phyloP scores from a whole-genome alignment of 2,797 vertebrate genomes.

The Melanotaenia nigrans region DNA sequence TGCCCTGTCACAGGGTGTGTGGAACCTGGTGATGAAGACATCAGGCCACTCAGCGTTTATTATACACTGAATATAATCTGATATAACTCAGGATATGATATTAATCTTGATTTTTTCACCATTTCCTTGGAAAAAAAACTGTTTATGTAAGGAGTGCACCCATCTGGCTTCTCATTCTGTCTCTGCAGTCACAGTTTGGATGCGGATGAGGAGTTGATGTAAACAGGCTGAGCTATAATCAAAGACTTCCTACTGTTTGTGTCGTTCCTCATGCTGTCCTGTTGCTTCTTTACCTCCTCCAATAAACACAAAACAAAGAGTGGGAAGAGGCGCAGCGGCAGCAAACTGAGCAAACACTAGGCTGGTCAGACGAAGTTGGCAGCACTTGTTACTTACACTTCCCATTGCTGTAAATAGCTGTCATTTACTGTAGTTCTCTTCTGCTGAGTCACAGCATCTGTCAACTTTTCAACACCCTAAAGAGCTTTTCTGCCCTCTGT shows the following conservation, averaged over 20 bases:
- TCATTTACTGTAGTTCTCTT: conserved; percentile 33
- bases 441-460: conserved; percentile 30
- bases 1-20: conserved; percentile 30
- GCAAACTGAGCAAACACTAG: conserved; percentile 25
- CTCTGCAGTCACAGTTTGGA: conserved; percentile 31
- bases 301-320: conserved; percentile 43
- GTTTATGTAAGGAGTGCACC: conserved; percentile 41
- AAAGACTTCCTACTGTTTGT: conserved; percentile 46
- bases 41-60: conserved; percentile 33
- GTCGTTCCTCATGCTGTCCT: conserved; percentile 23
- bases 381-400: not conserved
- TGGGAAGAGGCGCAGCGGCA: conserved; percentile 28
- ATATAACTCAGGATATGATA: conserved; percentile 50
- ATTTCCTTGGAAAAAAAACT: conserved; percentile 32
- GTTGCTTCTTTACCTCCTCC: conserved; percentile 27
- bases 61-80: conserved; percentile 50
- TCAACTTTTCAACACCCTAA: conserved; percentile 1
- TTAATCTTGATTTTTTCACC: conserved; percentile 38
- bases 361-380: conserved; percentile 2
- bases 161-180: not conserved
- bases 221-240: conserved; percentile 39
- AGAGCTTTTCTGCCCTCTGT: not conserved
- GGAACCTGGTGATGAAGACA: conserved; percentile 49
- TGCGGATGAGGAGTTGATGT: conserved; percentile 43
- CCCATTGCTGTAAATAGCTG: conserved; percentile 15